Evolutionary conservation across 2,797 vertebrate genomes (phyloP).

Genomic region (Mus spretus): DNA sequence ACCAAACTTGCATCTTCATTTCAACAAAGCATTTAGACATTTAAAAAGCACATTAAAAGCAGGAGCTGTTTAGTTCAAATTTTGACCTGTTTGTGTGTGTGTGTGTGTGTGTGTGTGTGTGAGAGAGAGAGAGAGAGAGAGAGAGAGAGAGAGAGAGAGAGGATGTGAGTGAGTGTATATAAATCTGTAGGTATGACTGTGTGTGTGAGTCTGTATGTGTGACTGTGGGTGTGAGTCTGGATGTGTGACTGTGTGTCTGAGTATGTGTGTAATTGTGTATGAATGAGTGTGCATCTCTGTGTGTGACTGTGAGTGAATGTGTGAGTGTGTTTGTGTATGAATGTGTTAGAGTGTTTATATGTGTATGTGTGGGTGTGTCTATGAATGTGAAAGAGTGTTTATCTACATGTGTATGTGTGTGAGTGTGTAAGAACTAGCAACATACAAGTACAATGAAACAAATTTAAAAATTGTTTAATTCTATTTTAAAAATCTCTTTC

Average conservation of each 20-base stretch:
- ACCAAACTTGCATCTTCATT: not conserved
- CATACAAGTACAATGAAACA: not conserved
- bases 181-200: not conserved
- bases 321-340: not conserved
- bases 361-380: not conserved
- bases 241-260: not conserved
- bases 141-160: too few relatives aligned
- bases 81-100: not conserved
- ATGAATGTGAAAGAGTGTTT: not conserved
- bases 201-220: not conserved
- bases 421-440: slow-evolving; percentile 11
- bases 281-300: not conserved
- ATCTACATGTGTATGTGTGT: not conserved
- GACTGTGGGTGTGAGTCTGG: too few relatives aligned
- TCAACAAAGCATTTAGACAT: not conserved
- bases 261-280: not conserved
- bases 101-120: not conserved
- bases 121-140: too few relatives aligned
- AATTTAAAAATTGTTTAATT: not conserved
- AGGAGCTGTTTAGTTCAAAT: slow-evolving; percentile 22
- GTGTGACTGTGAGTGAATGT: not conserved
- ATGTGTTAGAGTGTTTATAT: not conserved
- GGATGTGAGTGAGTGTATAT: not conserved
- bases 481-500: not conserved
- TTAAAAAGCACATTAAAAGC: slow-evolving; percentile 41